Evolutionary conservation across 2,888 invertebrate genomes (phyloP), one percentile per base, ranked within the genome.

Genomic region (Cephus pulcher): DNA sequence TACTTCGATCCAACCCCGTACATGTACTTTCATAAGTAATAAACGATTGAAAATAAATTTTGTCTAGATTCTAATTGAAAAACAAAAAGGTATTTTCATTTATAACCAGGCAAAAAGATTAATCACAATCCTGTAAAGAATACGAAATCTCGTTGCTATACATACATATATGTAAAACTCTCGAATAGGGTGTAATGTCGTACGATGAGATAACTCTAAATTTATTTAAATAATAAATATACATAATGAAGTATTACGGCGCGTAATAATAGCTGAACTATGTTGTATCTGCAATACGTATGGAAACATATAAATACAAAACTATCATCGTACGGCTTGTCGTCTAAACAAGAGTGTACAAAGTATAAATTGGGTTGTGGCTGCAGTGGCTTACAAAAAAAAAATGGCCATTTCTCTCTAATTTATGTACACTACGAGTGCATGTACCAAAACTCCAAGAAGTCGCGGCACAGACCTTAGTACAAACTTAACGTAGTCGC

Each of bases 261-360:
- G 78, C 80, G 79, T 76, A 79, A 79, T 78, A 76, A 79, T 80
- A 40, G 15, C 40, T 40, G 40, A 40, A 40, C 74, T 37, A 68
- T 37, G 68, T 11, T 78, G 77, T 77, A n/a, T 77, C 68, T 79
- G 30, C 74, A 70, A 71, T 34, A 77, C 35, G 69, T 76, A 75
- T 76, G 77, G 76, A 78, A 78, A 76, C 75, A 75, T 81, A 86
- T 86, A 86, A 86, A 86, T 85, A 86, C 81, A 86, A 86, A 84
- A 82, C 80, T 81, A 82, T 79, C 79, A 69, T 33, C 56, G 37
- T 40, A 30, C 33, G 79, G 80, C 78, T 80, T 84, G 73, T 79
- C 75, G 83, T 85, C 82, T 82, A 82, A 79, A 70, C 32, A 77
- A 79, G 83, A 80, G 85, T 86, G 82, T 87, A 87, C 86, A 87